phyloP scores from a whole-genome alignment of 1,140 invertebrate genomes.

The Alviniconcha marisindica region DNA sequence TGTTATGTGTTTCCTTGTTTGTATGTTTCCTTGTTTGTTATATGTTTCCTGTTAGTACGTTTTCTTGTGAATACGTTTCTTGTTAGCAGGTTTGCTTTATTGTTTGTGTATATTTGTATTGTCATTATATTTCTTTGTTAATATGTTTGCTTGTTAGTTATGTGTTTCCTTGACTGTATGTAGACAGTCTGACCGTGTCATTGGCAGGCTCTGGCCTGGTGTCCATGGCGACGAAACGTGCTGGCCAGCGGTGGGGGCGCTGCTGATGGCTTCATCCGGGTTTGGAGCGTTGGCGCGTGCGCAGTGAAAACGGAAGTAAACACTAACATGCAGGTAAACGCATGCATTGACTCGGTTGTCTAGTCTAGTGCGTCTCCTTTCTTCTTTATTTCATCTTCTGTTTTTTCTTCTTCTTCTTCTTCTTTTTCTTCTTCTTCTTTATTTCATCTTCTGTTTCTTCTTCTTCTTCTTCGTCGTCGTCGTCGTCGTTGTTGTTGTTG shows the following conservation, averaged over 20 bases:
- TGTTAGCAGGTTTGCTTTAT: no score
- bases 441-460: no score
- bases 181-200: no score
- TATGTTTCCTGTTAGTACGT: no score
- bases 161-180: background rate
- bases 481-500: no score
- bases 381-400: no score
- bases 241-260: slow-evolving; percentile 57
- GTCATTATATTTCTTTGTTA: background rate
- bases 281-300: slow-evolving; percentile 57
- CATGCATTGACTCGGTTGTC: background rate
- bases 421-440: no score
- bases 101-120: background rate
- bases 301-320: slow-evolving; percentile 50
- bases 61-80: no score
- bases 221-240: slow-evolving; percentile 59
- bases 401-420: no score
- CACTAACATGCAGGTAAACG: slow-evolving; percentile 57
- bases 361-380: background rate
- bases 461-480: no score
- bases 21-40: no score
- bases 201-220: slow-evolving; percentile 58
- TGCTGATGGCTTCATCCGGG: slow-evolving; percentile 56
- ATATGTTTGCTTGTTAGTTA: background rate
- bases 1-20: no score